Conservation (phyloP, 2,113 vertebrate species). For the Nymphicus hollandicus region DNA sequence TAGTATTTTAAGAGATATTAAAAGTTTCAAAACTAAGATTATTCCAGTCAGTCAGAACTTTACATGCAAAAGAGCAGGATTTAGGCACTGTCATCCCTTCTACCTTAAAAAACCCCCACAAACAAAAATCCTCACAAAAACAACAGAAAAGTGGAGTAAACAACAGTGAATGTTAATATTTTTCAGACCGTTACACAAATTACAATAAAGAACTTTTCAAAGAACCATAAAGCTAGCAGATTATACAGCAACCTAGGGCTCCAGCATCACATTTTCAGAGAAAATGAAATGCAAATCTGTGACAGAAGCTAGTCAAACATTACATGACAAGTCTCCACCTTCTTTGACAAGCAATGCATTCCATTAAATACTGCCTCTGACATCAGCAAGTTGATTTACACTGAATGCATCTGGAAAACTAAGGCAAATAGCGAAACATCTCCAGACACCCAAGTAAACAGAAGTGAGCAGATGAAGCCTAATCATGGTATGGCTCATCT, state of each 20-base stretch:
- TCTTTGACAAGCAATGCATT: neutral
- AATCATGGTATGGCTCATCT: rapidly evolving
- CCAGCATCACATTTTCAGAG: neutral
- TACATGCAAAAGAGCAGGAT: neutral
- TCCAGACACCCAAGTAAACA: neutral
- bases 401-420: neutral
- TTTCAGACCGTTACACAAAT: neutral
- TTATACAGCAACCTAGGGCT: neutral
- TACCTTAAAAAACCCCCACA: neutral
- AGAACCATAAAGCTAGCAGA: neutral
- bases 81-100: neutral
- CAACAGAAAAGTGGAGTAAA: neutral
- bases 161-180: neutral
- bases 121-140: too few relatives aligned
- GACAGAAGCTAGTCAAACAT: neutral
- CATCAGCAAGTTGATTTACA: neutral
- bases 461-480: neutral
- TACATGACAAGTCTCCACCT: neutral
- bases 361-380: neutral
- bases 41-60: neutral
- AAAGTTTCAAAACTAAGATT: neutral
- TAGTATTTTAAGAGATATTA: neutral
- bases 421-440: neutral
- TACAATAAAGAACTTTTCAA: neutral
- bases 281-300: neutral